A percentile compares a stretch with the other conserved stretches of the same genome.
These are phyloP conservation scores for Limulus polyphemus DNA, from an alignment of 2,888 invertebrate genomes.

Conservation along the genomic window DNA sequence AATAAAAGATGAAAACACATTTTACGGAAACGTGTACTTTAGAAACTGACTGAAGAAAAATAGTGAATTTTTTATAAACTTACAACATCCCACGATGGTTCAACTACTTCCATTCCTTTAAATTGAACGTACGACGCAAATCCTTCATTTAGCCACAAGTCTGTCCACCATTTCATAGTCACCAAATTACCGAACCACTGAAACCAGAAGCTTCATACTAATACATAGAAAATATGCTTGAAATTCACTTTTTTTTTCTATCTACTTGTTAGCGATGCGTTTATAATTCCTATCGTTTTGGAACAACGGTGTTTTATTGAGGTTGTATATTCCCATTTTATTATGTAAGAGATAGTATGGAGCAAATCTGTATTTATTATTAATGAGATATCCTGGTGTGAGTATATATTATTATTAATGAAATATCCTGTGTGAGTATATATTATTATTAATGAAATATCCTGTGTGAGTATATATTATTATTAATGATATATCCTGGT, in stretches of 20 bases:
- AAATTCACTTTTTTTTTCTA: too few species aligned
- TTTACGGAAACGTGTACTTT: too few species aligned
- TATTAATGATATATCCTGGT: too few species aligned
- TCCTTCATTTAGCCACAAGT: conserved; percentile 44
- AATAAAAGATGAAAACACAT: too few species aligned
- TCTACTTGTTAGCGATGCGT: too few species aligned
- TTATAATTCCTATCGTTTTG: too few species aligned
- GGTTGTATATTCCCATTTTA: too few species aligned
- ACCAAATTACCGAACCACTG: conserved; percentile 45
- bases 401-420: not conserved
- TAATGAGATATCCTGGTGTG: not conserved
- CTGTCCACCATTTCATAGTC: conserved; percentile 45
- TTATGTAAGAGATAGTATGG: too few species aligned
- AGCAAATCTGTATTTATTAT: too few species aligned
- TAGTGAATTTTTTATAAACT: not conserved
- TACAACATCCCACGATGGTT: conserved; percentile 9
- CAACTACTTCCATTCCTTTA: conserved; percentile 6
- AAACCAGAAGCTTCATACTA: not conserved
- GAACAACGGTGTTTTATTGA: too few species aligned
- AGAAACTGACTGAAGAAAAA: not conserved
- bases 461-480: too few species aligned
- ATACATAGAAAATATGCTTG: too few species aligned
- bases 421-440: not conserved
- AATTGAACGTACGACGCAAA: conserved; percentile 38
- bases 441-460: not conserved